Evolutionary conservation across 2,113 vertebrate species (phyloP).

Genomic region (Chloropsis cyanopogon): DNA sequence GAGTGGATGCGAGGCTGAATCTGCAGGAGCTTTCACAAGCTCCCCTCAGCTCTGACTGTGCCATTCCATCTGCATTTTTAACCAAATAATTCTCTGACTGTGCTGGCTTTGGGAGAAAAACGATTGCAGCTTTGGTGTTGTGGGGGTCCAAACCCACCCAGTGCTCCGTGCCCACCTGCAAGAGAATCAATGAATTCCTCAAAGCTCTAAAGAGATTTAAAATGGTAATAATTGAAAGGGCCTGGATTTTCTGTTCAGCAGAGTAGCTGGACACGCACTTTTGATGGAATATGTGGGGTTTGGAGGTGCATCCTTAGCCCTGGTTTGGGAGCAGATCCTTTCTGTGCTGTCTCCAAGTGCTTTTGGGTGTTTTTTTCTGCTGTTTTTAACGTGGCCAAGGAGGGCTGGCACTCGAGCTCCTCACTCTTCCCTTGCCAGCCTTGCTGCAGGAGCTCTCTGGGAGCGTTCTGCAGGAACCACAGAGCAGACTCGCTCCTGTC

Average conservation of each 20-base stretch:
- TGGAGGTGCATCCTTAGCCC: background rate
- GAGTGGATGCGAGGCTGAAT: background rate
- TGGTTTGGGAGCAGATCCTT: background rate
- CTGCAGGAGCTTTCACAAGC: background rate
- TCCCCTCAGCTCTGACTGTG: background rate
- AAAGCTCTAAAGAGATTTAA: background rate
- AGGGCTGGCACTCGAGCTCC: background rate
- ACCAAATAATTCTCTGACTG: background rate
- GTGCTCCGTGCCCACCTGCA: background rate
- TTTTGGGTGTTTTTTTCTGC: background rate
- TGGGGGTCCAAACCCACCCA: background rate
- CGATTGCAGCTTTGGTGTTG: background rate
- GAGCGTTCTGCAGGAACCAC: background rate
- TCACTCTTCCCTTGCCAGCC: background rate
- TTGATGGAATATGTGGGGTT: fast-evolving
- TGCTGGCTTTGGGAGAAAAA: background rate
- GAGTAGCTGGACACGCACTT: fast-evolving
- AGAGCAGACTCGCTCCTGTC: fast-evolving
- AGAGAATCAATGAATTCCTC: background rate
- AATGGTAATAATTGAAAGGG: background rate
- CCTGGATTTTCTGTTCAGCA: background rate
- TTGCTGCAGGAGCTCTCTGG: background rate
- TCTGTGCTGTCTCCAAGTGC: fast-evolving
- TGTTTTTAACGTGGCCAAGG: background rate
- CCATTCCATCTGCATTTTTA: background rate